These are phyloP conservation scores for Leptatherina wallacei DNA, from an alignment of 2,797 vertebrate genomes.

Conservation along the genomic window DNA sequence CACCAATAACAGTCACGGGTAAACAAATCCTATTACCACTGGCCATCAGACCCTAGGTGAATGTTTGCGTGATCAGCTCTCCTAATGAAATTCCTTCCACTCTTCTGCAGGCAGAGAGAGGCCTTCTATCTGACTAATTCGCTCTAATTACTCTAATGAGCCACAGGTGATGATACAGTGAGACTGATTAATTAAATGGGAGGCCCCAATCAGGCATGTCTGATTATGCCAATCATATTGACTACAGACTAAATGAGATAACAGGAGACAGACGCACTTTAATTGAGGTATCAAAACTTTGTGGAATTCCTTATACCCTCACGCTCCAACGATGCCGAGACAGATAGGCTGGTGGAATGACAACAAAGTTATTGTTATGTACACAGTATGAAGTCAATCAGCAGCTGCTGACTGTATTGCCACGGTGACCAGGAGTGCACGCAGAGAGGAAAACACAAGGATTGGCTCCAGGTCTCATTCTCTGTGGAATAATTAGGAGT, in stretches of 20 bases:
- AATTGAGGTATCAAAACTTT: conserved; percentile 82
- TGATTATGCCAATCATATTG: conserved; percentile 81
- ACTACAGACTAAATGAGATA: conserved; percentile 77
- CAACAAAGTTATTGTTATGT: conserved; percentile 82
- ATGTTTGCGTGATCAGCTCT: conserved; percentile 57
- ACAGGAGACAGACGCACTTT: conserved; percentile 76
- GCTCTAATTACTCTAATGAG: conserved; percentile 82
- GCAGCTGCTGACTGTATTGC: conserved; percentile 65
- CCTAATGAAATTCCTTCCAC: conserved; percentile 78
- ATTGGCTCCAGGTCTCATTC: conserved; percentile 52
- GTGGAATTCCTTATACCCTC: conserved; percentile 75
- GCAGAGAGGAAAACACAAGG: conserved; percentile 31
- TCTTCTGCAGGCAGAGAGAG: conserved; percentile 73
- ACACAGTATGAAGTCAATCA: conserved; percentile 76
- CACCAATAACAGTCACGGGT: conserved; percentile 66
- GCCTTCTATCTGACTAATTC: conserved; percentile 79
- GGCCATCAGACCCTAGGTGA: conserved; percentile 68
- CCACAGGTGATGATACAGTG: conserved; percentile 84
- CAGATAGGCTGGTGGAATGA: conserved; percentile 80
- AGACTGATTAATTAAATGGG: conserved; percentile 82
- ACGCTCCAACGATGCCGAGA: conserved; percentile 66
- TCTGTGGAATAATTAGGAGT: conserved; percentile 60
- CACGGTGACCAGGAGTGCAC: conserved; percentile 62
- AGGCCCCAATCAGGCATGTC: conserved; percentile 81
- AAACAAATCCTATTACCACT: conserved; percentile 75